Percentiles rank a stretch among this genome's conserved stretches.
phyloP scores from a whole-genome alignment of 2,797 vertebrate species.

The Xenops minutus region DNA sequence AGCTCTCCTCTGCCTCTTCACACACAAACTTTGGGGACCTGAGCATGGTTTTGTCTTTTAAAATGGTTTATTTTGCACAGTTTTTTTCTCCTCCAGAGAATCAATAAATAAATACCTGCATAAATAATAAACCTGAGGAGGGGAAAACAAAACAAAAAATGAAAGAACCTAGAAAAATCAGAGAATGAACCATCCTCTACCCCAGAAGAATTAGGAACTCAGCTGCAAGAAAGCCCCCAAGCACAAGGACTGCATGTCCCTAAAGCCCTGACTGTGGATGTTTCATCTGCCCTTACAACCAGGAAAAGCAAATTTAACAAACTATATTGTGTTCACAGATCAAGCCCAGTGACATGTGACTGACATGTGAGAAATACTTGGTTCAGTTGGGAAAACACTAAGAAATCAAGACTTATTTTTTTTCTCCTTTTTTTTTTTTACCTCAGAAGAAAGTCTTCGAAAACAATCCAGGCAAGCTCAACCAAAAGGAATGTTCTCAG shows the following conservation, averaged over 20 bases:
- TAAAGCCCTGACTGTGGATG: not conserved
- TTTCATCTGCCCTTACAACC: not conserved
- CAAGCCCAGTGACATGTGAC: not conserved
- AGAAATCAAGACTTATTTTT: not conserved
- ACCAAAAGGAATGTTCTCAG: not conserved
- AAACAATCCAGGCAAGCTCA: not conserved
- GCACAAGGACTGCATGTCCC: not conserved
- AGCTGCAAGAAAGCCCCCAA: not conserved
- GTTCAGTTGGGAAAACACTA: not conserved
- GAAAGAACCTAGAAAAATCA: not conserved
- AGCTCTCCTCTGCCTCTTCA: not conserved
- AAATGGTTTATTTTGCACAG: not conserved
- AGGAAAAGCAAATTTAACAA: not conserved
- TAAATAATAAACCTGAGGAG: conserved; percentile 33
- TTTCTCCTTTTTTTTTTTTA: not conserved
- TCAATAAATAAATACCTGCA: not conserved
- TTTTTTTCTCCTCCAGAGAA: not conserved
- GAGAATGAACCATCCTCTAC: not conserved
- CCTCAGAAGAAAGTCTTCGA: not conserved
- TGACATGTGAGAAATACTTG: not conserved
- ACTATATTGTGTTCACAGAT: not conserved
- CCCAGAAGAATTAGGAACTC: not conserved
- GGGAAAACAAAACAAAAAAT: not conserved
- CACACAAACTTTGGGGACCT: not conserved
- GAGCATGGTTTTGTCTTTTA: not conserved